Evolutionary conservation across 2,888 invertebrate genomes (phyloP), one percentile per base, ranked within the genome.

Genomic region (Cylloceria caligata): DNA sequence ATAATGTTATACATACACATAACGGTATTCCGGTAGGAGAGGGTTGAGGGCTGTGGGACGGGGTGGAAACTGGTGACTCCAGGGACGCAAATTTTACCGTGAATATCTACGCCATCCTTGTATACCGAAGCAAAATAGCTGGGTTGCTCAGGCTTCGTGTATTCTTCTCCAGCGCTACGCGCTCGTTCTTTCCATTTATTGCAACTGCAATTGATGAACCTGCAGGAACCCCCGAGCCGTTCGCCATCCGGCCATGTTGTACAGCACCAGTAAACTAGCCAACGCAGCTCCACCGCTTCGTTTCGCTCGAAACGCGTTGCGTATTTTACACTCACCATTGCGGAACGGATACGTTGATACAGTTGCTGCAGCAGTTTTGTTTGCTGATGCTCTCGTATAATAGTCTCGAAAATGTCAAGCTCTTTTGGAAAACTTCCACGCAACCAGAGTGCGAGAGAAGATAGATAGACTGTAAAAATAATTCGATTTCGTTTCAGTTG

Each of bases 131-230:
- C 82, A 85, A 87, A 89, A 88, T 87, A 87, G 87, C 86, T 83
- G n/a, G 55, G 78, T 78, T 81, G 81, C 78, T 80, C 76, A 65
- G 86, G 86, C 85, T 87, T 85, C 85, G 84, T 86, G 83, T 86
- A 86, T 88, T 87, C 85, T 86, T 86, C 75, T 62, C 60, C 75
- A 49, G 24, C 36, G 64, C 49, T 55, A 55, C 84, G 76, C 80
- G 81, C 81, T 85, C 85, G 83, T 87, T 80, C 83, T 82, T 85
- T 86, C 80, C 86, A 83, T 87, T 86, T 84, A 87, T 83, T 86
- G 87, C 88, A 86, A 86, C 86, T 81, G 84, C 87, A 86, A 88
- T 87, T 88, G 87, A 87, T 86, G 85, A 83, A 82, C 72, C 75
- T 81, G 76, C 82, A 74, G 79, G 75, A n/a, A 79, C 30, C 55